Percentiles rank a stretch among this genome's conserved stretches.
Conservation (phyloP, 2,888 invertebrate genomes). For the Lasioglossum figueresi region DNA sequence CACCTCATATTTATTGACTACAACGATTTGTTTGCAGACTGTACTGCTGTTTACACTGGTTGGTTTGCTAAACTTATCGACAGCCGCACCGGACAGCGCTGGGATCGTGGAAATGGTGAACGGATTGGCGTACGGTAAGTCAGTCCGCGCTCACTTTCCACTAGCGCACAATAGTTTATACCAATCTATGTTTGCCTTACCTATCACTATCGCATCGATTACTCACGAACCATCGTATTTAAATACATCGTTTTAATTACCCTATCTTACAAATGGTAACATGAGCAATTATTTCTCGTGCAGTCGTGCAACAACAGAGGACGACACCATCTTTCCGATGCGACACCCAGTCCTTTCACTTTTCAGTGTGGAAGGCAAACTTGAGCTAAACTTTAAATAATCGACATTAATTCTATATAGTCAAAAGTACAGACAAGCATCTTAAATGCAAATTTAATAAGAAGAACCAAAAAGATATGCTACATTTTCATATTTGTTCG, state of each 20-base stretch:
- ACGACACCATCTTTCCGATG: constrained; percentile 31
- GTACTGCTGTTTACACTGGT: constrained; percentile 41
- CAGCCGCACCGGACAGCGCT: constrained; percentile 80
- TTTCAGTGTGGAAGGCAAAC: neutral
- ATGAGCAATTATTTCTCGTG: neutral
- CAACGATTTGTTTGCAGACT: constrained; percentile 41
- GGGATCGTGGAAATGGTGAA: constrained; percentile 82
- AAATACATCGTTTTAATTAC: too few relatives aligned
- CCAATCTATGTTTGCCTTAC: neutral
- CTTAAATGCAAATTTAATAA: neutral
- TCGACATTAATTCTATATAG: neutral
- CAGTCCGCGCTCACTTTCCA: constrained; percentile 5
- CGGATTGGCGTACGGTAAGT: constrained; percentile 83
- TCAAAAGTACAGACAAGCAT: neutral
- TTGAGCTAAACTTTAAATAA: neutral
- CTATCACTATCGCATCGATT: neutral
- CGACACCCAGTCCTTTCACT: constrained; percentile 20
- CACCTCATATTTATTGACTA: neutral
- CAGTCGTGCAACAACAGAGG: constrained; percentile 27
- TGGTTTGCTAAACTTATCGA: constrained; percentile 56
- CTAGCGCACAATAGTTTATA: too few relatives aligned
- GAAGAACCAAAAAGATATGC: neutral
- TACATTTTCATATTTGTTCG: neutral
- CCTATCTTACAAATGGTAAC: neutral
- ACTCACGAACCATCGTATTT: neutral